phyloP scores from a whole-genome alignment of 2,797 vertebrate genomes.

The Sebastes kiyomatsui region DNA sequence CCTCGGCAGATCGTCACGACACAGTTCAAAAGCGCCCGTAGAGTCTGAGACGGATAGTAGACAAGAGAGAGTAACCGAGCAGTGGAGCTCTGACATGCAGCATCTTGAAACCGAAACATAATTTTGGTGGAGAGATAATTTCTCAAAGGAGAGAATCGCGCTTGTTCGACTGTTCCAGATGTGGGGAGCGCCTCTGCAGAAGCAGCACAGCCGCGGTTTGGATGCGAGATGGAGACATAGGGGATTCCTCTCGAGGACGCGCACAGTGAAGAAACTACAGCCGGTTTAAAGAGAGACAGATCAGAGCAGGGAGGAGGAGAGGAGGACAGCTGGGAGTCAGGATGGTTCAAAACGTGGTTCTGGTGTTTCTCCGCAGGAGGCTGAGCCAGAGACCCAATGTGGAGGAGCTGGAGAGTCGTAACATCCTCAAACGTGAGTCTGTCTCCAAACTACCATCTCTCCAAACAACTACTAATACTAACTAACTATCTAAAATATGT shows the following conservation, averaged over 20 bases:
- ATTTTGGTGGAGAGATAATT: neutral
- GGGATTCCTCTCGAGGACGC: constrained; percentile 73
- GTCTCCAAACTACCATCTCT: neutral
- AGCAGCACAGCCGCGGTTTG: constrained; percentile 78
- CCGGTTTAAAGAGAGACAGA: constrained; percentile 44
- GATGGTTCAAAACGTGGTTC: constrained; percentile 96
- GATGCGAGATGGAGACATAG: constrained; percentile 82
- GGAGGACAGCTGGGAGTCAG: neutral
- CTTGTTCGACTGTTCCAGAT: constrained; percentile 71
- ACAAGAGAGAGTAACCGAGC: constrained; percentile 16
- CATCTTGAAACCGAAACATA: neutral
- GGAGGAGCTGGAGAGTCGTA: constrained; percentile 97
- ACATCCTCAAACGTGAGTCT: constrained; percentile 97
- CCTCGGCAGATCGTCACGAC: constrained; percentile 74
- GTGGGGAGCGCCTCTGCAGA: constrained; percentile 77
- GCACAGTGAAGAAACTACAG: constrained; percentile 64
- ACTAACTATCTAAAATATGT: neutral
- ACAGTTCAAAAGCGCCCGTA: constrained; percentile 59
- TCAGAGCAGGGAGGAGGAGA: neutral
- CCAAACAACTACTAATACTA: neutral
- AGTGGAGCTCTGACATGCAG: constrained; percentile 25
- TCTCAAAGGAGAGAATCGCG: constrained; percentile 25
- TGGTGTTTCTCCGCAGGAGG: constrained; percentile 98
- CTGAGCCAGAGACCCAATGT: constrained; percentile 98
- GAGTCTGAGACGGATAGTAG: constrained; percentile 10